Evolutionary conservation across 2,113 vertebrate species (phyloP), one percentile per base, ranked within the genome.

Genomic region (Anseranas semipalmata): DNA sequence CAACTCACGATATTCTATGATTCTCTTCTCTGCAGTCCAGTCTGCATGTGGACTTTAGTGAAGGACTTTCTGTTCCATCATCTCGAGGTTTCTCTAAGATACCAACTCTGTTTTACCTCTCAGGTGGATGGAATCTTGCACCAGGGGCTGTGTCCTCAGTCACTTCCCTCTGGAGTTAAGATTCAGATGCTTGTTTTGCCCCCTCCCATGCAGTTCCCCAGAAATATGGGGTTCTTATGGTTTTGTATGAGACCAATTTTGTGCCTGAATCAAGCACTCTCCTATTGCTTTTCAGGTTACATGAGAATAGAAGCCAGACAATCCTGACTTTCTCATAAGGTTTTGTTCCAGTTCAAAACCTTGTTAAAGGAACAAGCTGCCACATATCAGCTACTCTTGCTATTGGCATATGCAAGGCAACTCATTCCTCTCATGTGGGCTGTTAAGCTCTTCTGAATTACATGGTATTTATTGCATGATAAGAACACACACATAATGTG

Each of bases 351-450:
- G 24, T 53, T 79, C 33, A 39, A 19, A 37, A 67, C 50, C 70
- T 68, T 78, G 45, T 24, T 62, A 70, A 66, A 65, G 62, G 66
- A 63, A 33, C 53, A 43, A 67, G 27, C 68, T 82, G 60, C 85
- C 60, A 74, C 19, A 1, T 2, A 12, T 56, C 82, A 76, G 1
- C 39, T 85, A 24, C 28, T 81, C 50, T 74, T 80, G 72, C 71
- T 32, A 9, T 20, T 35, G 58, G 63, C 55, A 35, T 24, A 12
- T 3, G 18, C 0, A 0, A 59, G 74, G 52, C 70, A 75, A 2
- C 1, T 1, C 14, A 3, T 16, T 76, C 30, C 63, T 86, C 88
- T 90, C 65, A 86, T 7, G 3, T 7, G 72, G 72, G 41, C 86
- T 80, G 59, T 59, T 66, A 37, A 79, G 7, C 48, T 60, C 33